A percentile compares a stretch with the other conserved stretches of the same genome.
Conservation (phyloP, 2,113 vertebrate species). For the Martes martes region DNA sequence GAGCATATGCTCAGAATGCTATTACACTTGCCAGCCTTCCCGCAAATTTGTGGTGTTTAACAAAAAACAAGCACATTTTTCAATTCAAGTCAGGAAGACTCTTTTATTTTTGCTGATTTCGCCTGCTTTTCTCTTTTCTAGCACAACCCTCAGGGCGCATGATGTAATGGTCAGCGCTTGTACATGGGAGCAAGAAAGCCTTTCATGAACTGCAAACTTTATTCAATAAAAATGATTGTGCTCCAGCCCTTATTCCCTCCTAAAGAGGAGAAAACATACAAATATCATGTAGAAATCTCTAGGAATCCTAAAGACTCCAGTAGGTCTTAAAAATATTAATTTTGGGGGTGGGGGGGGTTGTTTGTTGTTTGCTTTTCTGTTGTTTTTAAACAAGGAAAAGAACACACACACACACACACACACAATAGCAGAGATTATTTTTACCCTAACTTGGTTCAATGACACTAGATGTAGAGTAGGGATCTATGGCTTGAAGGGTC, state of each 20-base stretch:
- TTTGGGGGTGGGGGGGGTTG: background rate
- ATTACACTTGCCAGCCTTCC: slow-evolving; percentile 79
- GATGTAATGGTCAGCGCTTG: slow-evolving; percentile 83
- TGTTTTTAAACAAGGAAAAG: slow-evolving; percentile 32
- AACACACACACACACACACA: slow-evolving; percentile 69
- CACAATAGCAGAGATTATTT: slow-evolving; percentile 65
- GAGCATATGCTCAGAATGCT: slow-evolving; percentile 79
- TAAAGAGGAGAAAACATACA: slow-evolving; percentile 76
- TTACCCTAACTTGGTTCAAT: slow-evolving; percentile 75
- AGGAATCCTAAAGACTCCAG: slow-evolving; percentile 74
- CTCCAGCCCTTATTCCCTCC: slow-evolving; percentile 68
- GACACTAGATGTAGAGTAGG: slow-evolving; percentile 77
- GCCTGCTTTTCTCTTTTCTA: slow-evolving; percentile 81
- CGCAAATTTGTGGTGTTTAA: slow-evolving; percentile 84
- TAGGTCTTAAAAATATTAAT: slow-evolving; percentile 54
- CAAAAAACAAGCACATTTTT: slow-evolving; percentile 85
- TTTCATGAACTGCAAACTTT: slow-evolving; percentile 83
- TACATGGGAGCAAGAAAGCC: slow-evolving; percentile 77
- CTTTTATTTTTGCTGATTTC: slow-evolving; percentile 85
- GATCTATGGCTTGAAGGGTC: slow-evolving; percentile 78
- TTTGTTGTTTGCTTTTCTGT: background rate
- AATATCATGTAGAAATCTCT: slow-evolving; percentile 79
- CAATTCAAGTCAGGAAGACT: slow-evolving; percentile 82
- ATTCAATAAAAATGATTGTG: slow-evolving; percentile 81
- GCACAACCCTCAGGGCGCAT: slow-evolving; percentile 81